A percentile compares a stretch with the other conserved stretches of the same genome.
phyloP scores from a whole-genome alignment of 2,797 vertebrate species.

The Poeciliopsis paucimaculata region DNA sequence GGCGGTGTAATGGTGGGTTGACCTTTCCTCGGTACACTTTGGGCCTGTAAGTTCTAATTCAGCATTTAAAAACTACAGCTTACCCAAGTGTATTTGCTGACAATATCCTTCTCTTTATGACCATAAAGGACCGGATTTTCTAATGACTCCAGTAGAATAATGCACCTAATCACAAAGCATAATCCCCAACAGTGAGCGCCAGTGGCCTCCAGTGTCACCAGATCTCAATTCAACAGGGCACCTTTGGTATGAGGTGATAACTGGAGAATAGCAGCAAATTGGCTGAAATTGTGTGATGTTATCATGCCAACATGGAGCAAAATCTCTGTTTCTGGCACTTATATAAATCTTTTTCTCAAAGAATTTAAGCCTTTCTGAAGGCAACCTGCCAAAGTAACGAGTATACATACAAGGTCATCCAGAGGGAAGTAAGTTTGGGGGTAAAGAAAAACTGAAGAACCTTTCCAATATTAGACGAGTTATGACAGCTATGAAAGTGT shows the following conservation, averaged over 20 bases:
- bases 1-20: neutral
- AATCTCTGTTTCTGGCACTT: neutral
- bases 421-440: conserved; percentile 6
- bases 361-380: neutral
- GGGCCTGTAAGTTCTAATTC: neutral
- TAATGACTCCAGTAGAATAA: neutral
- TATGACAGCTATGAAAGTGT: conserved; percentile 35
- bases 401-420: conserved; percentile 9
- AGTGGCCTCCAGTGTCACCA: neutral
- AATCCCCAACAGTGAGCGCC: neutral
- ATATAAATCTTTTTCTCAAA: neutral
- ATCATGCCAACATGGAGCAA: neutral
- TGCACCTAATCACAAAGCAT: neutral
- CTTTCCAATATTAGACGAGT: conserved; percentile 28
- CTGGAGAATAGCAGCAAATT: neutral
- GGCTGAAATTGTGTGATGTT: neutral
- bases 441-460: conserved; percentile 42
- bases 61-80: neutral
- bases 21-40: neutral
- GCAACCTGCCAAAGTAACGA: neutral
- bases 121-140: neutral
- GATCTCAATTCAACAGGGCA: neutral
- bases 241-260: neutral
- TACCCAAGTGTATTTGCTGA: neutral
- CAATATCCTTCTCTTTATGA: neutral